Evolutionary conservation across 23 tunicate species (phyloP).

Genomic region (Aplidium turbinatum): DNA sequence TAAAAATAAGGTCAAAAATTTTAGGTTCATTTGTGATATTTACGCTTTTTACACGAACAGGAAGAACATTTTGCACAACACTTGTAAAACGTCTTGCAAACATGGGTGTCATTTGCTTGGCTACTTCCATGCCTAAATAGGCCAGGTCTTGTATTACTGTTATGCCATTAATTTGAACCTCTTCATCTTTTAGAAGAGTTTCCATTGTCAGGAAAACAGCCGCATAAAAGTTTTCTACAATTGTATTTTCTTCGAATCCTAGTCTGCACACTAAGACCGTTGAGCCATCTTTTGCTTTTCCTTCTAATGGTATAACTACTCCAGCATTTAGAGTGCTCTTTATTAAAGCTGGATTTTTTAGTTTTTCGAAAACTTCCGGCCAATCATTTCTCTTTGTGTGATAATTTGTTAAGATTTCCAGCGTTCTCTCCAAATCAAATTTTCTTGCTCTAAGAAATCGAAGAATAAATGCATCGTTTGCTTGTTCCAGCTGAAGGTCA

Average conservation of each 20-base stretch:
- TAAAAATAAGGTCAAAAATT: background rate
- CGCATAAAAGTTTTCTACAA: background rate
- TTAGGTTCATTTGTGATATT: background rate
- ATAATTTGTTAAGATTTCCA: background rate
- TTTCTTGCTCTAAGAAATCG: background rate
- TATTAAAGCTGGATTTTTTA: background rate
- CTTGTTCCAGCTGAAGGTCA: background rate
- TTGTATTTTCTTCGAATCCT: background rate
- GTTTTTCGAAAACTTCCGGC: background rate
- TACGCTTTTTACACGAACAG: background rate
- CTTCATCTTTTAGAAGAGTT: background rate
- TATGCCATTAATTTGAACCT: background rate
- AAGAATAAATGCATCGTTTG: background rate
- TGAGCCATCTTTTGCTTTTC: background rate
- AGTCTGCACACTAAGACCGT: background rate
- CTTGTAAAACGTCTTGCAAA: background rate
- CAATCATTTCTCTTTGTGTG: background rate
- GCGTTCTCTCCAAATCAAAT: background rate
- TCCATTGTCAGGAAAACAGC: background rate
- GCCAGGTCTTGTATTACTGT: background rate
- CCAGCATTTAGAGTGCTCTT: background rate
- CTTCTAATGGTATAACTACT: background rate
- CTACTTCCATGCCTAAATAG: background rate
- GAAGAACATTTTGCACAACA: background rate
- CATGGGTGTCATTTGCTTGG: background rate